Base-by-base conservation (phyloP, 2,888 invertebrate species). In the Platycheirus albimanus region DNA sequence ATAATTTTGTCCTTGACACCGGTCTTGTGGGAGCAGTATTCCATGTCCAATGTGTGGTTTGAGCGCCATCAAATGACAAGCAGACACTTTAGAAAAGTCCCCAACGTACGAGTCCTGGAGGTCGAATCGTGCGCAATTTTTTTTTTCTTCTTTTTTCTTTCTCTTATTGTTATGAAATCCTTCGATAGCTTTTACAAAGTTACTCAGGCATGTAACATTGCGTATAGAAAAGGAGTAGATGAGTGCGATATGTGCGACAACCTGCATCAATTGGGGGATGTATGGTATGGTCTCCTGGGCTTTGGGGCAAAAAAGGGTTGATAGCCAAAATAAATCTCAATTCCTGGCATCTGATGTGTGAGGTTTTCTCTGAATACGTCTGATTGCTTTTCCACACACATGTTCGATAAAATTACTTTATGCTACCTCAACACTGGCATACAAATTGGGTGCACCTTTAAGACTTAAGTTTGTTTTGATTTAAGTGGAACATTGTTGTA, bases 1-100 rank as follows among this genome's bases (percentile, higher is more conserved):
- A 41, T 54, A 49, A n/a, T 43, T 49, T 74, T n/a, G 75, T 76
- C 75, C 75, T 76, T 76, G 75, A 69, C 69, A 76, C 51, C 69
- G 28, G 69, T 61, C 47, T 20, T 24, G 54, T 47, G 45, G 52
- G 20, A 49, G 8, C 49, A 19, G 13, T 13, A 19, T 11, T 52
- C 36, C 15, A 41, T 72, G 54, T 28, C 47, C 47, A 66, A 28
- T 56, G 7, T 19, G 74, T 45, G 52, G 67, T 69, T 76, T 33
- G 66, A 28, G 67, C 13, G 17, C 36, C 69, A 64, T n/a, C 47
- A 19, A 64, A 61, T 19, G 52, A 61, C 72, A 61, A 78, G 78
- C 66, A 52, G 66, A 72, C 58, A 72, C 58, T 67, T 66, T 61
- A 66, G 58, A 67, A 33, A 33, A 58, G 66, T 78, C 66, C 72